Evolutionary conservation across 2,113 vertebrate genomes (phyloP).

Genomic region (Hoplias malabaricus): DNA sequence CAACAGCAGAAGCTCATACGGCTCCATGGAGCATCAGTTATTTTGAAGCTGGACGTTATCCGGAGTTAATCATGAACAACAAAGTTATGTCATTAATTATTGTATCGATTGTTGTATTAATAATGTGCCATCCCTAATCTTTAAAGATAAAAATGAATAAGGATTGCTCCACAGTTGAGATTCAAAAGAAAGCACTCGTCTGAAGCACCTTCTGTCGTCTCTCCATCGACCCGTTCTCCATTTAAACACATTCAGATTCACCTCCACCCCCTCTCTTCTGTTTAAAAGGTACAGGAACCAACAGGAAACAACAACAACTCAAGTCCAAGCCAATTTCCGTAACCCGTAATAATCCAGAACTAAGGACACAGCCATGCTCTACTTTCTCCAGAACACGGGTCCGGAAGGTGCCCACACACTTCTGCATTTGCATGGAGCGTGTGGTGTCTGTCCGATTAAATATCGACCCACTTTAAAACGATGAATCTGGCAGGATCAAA

Average conservation of each 20-base stretch:
- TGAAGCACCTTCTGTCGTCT: background rate
- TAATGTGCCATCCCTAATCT: no score
- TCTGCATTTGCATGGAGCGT: background rate
- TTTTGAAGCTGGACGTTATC: no score
- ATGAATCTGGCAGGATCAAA: background rate
- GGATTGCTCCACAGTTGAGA: no score
- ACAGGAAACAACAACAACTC: background rate
- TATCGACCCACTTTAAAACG: conserved; percentile 35
- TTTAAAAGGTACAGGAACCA: no score
- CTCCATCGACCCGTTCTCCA: background rate
- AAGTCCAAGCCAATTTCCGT: background rate
- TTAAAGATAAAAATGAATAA: no score
- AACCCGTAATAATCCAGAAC: background rate
- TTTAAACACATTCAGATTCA: background rate
- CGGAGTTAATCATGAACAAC: no score
- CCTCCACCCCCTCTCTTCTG: background rate
- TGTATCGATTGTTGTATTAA: no score
- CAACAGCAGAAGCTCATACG: no score
- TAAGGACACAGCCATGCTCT: background rate
- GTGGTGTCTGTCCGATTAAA: conserved; percentile 17
- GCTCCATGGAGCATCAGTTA: no score
- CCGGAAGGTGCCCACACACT: background rate
- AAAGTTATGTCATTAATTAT: no score
- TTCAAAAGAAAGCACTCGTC: background rate
- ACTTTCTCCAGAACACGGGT: background rate